Evolutionary conservation across 2,113 vertebrate species (phyloP).

Genomic region (Leptobrachium ailaonicum): DNA sequence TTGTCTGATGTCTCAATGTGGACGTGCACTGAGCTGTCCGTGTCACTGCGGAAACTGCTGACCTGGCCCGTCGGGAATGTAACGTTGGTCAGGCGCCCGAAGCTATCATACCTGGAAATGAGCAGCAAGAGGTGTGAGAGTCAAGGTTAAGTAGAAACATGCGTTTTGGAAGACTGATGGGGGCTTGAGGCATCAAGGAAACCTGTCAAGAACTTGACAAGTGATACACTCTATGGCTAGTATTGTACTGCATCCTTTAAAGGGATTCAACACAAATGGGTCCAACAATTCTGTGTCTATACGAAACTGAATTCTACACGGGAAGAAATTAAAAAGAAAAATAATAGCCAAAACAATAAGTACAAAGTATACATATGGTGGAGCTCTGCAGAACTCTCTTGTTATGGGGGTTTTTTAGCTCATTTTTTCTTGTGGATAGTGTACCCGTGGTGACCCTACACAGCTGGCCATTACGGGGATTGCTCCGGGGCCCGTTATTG

Average conservation of each 20-base stretch:
- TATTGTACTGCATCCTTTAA: not conserved
- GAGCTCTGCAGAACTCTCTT: too few relatives aligned
- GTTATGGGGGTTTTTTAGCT: too few relatives aligned
- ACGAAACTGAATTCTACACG: too few relatives aligned
- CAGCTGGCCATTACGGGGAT: too few relatives aligned
- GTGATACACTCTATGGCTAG: not conserved
- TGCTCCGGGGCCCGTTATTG: too few relatives aligned
- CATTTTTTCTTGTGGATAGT: too few relatives aligned
- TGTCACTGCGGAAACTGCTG: conserved; percentile 90
- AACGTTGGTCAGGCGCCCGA: conserved; percentile 92
- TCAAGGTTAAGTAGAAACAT: not conserved
- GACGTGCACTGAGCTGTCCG: conserved; percentile 86
- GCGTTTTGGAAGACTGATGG: not conserved
- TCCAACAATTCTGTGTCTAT: too few relatives aligned
- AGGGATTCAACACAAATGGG: too few relatives aligned
- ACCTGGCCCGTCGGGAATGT: conserved; percentile 95
- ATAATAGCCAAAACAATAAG: too few relatives aligned
- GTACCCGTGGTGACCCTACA: too few relatives aligned
- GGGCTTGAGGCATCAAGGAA: not conserved
- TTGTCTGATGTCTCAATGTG: conserved; percentile 92
- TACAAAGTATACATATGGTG: too few relatives aligned
- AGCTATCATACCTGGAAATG: conserved; percentile 85
- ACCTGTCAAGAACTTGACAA: not conserved
- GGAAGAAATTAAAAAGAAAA: too few relatives aligned
- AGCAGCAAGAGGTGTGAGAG: conserved; percentile 13